Conservation (phyloP, 1,140 invertebrate species). For the Kradibia gibbosae region DNA sequence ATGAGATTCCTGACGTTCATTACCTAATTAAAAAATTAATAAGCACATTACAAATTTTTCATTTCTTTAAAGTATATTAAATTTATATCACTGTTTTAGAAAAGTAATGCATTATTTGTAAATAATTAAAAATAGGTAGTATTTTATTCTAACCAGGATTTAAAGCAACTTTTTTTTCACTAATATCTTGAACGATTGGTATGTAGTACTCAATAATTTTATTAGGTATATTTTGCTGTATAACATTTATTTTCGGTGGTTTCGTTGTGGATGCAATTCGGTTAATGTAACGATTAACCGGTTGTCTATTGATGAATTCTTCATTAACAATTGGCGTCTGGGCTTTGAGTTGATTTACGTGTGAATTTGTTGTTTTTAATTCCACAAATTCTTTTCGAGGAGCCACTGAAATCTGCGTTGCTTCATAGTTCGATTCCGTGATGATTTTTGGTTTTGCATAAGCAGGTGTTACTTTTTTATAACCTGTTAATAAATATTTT, state of each 20-base stretch:
- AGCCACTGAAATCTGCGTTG: slow-evolving; percentile 57
- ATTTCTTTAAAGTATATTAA: no score
- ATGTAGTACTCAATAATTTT: slow-evolving; percentile 64
- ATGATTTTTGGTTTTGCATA: slow-evolving; percentile 62
- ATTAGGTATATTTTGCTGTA: slow-evolving; percentile 35
- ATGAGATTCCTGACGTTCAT: slow-evolving; percentile 31
- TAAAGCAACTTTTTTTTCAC: slow-evolving; percentile 43
- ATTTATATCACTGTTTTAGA: no score
- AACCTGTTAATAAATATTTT: slow-evolving; percentile 34
- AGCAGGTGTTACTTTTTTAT: slow-evolving; percentile 53
- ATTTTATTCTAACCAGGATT: background rate
- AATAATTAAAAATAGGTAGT: background rate
- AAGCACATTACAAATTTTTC: background rate
- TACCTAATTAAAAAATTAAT: slow-evolving; percentile 19
- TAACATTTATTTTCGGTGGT: background rate
- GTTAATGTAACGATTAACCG: slow-evolving; percentile 4
- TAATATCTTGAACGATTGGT: slow-evolving; percentile 62
- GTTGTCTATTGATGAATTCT: background rate
- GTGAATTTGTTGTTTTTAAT: background rate
- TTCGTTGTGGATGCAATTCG: background rate
- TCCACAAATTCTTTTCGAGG: slow-evolving; percentile 51
- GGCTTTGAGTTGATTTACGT: slow-evolving; percentile 5
- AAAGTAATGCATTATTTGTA: background rate
- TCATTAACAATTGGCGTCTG: background rate
- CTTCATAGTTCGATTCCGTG: slow-evolving; percentile 64